These are phyloP conservation scores for Diorhabda sublineata DNA, from an alignment of 1,140 invertebrate genomes.

Conservation along the genomic window DNA sequence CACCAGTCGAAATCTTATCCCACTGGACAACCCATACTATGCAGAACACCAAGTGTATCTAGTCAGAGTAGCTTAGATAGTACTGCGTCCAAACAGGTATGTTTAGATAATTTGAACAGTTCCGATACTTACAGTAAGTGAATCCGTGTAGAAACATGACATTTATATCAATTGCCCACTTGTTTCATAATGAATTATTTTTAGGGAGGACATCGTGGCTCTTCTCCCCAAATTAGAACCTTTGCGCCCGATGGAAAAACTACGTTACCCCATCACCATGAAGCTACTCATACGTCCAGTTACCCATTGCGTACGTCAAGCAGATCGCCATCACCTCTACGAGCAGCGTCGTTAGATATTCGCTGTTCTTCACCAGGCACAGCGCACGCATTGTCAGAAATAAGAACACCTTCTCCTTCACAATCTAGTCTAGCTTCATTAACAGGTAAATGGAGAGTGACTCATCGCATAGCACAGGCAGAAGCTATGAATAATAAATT, in stretches of 20 bases:
- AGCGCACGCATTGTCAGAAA: conserved; percentile 20
- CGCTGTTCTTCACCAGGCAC: conserved; percentile 53
- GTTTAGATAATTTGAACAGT: background rate
- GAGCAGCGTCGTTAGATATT: conserved; percentile 69
- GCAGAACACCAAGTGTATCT: conserved; percentile 71
- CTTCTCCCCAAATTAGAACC: conserved; percentile 72
- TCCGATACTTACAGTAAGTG: background rate
- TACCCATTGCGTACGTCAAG: conserved; percentile 49
- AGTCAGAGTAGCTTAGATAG: conserved; percentile 75
- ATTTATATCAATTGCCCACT: too few species aligned
- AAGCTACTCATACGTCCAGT: conserved; percentile 48
- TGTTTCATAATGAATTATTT: background rate
- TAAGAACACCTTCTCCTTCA: conserved; percentile 49
- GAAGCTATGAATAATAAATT: background rate
- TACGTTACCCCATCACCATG: conserved; percentile 44
- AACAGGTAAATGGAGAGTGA: conserved; percentile 38
- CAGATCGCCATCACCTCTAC: conserved; percentile 69
- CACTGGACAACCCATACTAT: conserved; percentile 49
- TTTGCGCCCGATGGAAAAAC: conserved; percentile 69
- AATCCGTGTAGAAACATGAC: background rate
- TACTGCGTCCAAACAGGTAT: conserved; percentile 62
- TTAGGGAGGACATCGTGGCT: conserved; percentile 58
- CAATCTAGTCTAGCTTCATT: conserved; percentile 58
- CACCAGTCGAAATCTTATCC: conserved; percentile 56
- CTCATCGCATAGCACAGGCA: background rate